Base-by-base conservation (phyloP, 2,888 invertebrate genomes). In the Blomia tropicalis region DNA sequence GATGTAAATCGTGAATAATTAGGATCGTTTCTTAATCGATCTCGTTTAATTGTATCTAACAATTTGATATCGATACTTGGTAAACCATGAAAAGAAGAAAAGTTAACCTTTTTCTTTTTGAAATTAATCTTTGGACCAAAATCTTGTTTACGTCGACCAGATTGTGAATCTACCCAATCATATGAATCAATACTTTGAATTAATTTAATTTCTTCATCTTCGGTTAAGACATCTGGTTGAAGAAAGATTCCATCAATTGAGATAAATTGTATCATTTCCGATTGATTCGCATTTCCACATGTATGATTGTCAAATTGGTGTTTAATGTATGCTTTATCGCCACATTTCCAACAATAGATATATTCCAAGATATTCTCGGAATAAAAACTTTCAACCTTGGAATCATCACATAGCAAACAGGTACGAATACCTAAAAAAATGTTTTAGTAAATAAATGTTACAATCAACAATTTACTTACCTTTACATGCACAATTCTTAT, bases 81-180 rank as follows among this genome's bases (percentile, higher is more conserved):
- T 75, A 93, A 88, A 0, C 98, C 93, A 44, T 78, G 75, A 72
- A 95, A 96, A n/a, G 77, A 74, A 0, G 85, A 87, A 22, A 80
- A 69, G 65, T 80, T 82, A 5, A 93, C 74, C 74, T 88, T 92
- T 69, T 82, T 82, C 74, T 88, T 90, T 72, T 93, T 96, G 73
- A 99, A 98, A 75, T 98, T 98, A 11, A 93, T 91, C 76, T 93
- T 95, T 0, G 98, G 98, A 0, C 98, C 98, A 75, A 83, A 96
- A 74, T 98, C 98, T 81, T 95, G 95, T 74, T 98, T 98, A 63
- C 89, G 80, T 60, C 96, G 79, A 0, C 96, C 96, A 73, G 93
- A 95, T 74, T 96, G 96, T 0, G 96, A 96, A 41, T 79, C 77
- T 68, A 84, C 83, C 95, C 96, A 98, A 0, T 84, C 82, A 66